These are phyloP conservation scores for Globodera ellingtonae DNA, from an alignment of 1,140 invertebrate genomes.

Conservation along the genomic window DNA sequence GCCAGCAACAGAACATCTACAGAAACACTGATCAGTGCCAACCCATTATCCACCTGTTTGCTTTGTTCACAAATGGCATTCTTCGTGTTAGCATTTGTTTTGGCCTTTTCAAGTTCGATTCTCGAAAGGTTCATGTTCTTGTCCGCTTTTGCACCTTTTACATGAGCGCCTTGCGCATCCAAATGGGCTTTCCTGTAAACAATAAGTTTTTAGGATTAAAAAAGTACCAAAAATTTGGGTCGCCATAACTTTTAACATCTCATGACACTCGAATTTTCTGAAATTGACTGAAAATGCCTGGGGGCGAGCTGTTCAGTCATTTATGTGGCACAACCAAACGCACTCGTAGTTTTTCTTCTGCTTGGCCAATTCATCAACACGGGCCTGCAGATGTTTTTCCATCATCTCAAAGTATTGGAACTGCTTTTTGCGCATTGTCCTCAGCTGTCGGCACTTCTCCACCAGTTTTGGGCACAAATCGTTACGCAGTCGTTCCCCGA, in stretches of 20 bases:
- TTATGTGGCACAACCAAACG: neutral
- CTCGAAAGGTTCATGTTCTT: constrained; percentile 63
- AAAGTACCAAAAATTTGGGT: too few relatives aligned
- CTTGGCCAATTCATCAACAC: constrained; percentile 55
- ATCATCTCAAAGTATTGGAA: constrained; percentile 41
- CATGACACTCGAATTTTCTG: too few relatives aligned
- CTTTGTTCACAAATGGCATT: constrained; percentile 58
- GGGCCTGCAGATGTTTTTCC: constrained; percentile 34
- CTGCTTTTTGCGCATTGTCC: constrained; percentile 46
- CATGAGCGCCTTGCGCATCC: constrained; percentile 56
- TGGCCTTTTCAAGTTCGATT: constrained; percentile 56
- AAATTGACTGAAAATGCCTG: too few relatives aligned
- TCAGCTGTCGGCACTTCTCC: constrained; percentile 46
- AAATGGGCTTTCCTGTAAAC: constrained; percentile 59
- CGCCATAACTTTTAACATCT: too few relatives aligned
- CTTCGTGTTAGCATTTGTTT: constrained; percentile 47
- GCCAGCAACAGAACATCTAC: too few relatives aligned
- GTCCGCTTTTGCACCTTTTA: constrained; percentile 63
- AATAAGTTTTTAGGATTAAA: too few relatives aligned
- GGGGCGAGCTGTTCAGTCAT: too few relatives aligned
- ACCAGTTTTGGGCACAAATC: constrained; percentile 47
- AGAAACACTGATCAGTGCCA: too few relatives aligned
- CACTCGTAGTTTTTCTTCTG: constrained; percentile 56
- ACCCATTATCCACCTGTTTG: constrained; percentile 40
- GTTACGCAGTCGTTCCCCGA: constrained; percentile 75